A percentile compares a stretch with the other conserved stretches of the same genome.
phyloP scores from a whole-genome alignment of 2,113 vertebrate species.

The Prionailurus viverrinus region DNA sequence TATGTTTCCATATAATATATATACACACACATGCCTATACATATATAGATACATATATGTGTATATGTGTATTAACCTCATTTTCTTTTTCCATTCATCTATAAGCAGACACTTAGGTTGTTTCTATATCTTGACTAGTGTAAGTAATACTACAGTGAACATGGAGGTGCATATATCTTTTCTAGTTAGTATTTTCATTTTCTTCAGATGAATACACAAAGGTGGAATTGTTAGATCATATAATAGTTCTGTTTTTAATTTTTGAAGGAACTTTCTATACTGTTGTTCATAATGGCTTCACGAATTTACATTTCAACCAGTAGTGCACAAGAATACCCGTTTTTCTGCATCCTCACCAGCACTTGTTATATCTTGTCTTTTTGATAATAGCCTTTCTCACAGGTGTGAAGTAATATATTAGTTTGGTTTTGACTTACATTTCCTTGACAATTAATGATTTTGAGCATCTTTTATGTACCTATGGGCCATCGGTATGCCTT shows the following conservation, averaged over 20 bases:
- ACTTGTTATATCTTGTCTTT: background rate
- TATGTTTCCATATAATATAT: background rate
- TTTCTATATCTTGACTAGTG: background rate
- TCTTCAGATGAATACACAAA: background rate
- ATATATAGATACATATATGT: background rate
- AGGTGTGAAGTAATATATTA: background rate
- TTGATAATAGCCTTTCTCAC: background rate
- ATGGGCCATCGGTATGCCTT: background rate
- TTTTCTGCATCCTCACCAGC: background rate
- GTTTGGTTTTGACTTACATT: background rate
- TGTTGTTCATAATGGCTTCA: background rate
- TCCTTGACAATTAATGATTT: background rate
- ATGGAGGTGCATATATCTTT: background rate
- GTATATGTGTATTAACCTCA: background rate
- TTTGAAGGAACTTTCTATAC: background rate
- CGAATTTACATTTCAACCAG: background rate
- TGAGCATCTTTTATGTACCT: background rate
- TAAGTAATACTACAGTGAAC: background rate
- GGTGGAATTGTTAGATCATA: background rate
- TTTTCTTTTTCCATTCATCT: background rate
- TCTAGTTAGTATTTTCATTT: background rate
- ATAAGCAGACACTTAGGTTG: background rate
- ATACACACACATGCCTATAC: background rate
- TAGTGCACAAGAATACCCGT: background rate
- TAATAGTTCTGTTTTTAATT: background rate